Percentiles rank a stretch among this genome's conserved stretches.
Evolutionary conservation across 2,113 vertebrate genomes (phyloP).

Genomic region (Xyrauchen texanus): DNA sequence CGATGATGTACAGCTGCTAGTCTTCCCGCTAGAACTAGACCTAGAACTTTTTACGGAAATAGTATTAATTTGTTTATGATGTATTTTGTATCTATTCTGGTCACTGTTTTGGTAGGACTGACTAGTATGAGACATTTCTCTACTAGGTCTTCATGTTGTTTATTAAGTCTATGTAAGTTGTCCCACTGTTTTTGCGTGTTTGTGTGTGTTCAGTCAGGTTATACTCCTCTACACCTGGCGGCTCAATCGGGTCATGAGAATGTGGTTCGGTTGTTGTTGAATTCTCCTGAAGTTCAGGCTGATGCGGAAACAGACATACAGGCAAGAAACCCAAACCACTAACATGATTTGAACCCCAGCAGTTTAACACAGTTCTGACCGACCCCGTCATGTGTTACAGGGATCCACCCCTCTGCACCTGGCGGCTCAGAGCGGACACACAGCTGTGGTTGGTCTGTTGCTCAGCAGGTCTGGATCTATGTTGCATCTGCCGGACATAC

Average conservation of each 20-base stretch:
- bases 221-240: slow-evolving; percentile 67
- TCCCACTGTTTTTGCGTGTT: neutral
- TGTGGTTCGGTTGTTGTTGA: slow-evolving; percentile 66
- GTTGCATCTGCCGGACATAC: slow-evolving; percentile 61
- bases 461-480: slow-evolving; percentile 64
- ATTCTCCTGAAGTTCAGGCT: slow-evolving; percentile 64
- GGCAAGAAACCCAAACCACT: slow-evolving; percentile 43
- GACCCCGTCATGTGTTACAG: slow-evolving; percentile 34
- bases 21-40: too few relatives aligned
- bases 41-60: too few relatives aligned
- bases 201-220: slow-evolving; percentile 61
- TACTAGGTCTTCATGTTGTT: neutral
- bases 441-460: slow-evolving; percentile 62
- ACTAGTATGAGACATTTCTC: neutral
- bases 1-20: too few relatives aligned
- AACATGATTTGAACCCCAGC: neutral
- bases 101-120: too few relatives aligned
- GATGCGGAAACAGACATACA: slow-evolving; percentile 61
- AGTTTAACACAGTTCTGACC: too few relatives aligned
- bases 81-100: too few relatives aligned
- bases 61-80: too few relatives aligned
- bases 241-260: slow-evolving; percentile 68
- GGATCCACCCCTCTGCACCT: slow-evolving; percentile 65
- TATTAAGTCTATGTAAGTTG: neutral
- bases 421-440: slow-evolving; percentile 64